Evolutionary conservation across 2,797 vertebrate species (phyloP).

Genomic region (Pseudotriccus pelzelni): DNA sequence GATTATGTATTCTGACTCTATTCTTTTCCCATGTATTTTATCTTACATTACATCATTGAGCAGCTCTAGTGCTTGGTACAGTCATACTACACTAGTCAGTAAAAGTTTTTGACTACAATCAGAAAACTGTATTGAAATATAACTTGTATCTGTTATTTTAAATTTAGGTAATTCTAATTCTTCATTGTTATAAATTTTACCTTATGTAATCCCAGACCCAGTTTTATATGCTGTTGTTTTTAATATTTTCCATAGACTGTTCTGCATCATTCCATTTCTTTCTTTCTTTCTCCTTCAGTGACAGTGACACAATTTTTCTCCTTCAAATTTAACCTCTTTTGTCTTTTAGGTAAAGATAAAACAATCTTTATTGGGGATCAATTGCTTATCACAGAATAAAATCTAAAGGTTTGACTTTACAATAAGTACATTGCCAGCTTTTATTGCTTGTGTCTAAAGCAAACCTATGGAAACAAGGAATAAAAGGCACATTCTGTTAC

Average conservation of each 20-base stretch:
- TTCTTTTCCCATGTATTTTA: neutral
- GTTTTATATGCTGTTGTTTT: neutral
- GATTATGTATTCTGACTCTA: neutral
- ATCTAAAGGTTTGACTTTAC: constrained; percentile 7
- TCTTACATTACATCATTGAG: neutral
- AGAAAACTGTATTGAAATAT: neutral
- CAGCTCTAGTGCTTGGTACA: neutral
- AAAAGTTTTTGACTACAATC: neutral
- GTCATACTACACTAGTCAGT: neutral
- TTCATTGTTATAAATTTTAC: neutral
- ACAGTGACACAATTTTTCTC: neutral
- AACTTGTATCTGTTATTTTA: neutral
- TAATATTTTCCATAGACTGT: neutral
- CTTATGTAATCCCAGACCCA: neutral
- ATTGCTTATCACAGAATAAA: neutral
- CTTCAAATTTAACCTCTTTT: neutral
- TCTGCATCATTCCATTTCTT: neutral
- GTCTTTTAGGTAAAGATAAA: neutral
- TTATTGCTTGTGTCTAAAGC: constrained; percentile 12
- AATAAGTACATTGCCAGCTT: neutral
- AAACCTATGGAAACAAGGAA: neutral
- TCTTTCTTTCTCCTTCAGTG: neutral
- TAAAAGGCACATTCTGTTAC: constrained; percentile 17
- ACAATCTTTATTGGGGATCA: neutral
- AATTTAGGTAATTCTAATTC: neutral